Percentiles rank a stretch among this genome's conserved stretches.
These are phyloP conservation scores for Clivina fossor DNA, from an alignment of 2,888 invertebrate species.

Conservation along the genomic window DNA sequence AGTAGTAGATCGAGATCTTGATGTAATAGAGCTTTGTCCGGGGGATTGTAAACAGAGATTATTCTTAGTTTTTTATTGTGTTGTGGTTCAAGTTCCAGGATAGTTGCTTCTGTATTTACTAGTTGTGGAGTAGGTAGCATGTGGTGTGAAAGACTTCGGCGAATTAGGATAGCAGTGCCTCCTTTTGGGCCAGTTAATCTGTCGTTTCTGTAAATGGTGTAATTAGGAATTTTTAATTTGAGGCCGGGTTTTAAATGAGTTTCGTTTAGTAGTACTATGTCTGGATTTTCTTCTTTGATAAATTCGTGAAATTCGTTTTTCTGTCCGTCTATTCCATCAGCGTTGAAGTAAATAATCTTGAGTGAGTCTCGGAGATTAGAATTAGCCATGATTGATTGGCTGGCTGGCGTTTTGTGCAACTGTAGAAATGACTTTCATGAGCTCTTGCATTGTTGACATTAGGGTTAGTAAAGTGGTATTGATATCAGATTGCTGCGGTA, in stretches of 20 bases:
- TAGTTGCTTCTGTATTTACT: neutral
- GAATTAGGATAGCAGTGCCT: neutral
- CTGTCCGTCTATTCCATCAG: neutral
- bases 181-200: neutral
- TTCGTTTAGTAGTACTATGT: neutral
- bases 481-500: too few relatives aligned
- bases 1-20: neutral
- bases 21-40: neutral
- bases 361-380: neutral
- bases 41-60: neutral
- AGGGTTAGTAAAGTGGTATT: too few relatives aligned
- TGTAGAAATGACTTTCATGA: neutral
- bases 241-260: neutral
- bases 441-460: neutral
- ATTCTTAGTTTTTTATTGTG: neutral
- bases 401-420: neutral
- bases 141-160: neutral
- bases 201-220: neutral
- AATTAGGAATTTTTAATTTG: neutral
- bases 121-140: neutral
- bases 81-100: neutral
- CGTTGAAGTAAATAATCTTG: neutral
- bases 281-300: neutral
- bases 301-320: neutral
- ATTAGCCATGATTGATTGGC: too few relatives aligned